These are phyloP conservation scores for Intellagama lesueurii DNA, from an alignment of 2,797 vertebrate species.

Conservation along the genomic window DNA sequence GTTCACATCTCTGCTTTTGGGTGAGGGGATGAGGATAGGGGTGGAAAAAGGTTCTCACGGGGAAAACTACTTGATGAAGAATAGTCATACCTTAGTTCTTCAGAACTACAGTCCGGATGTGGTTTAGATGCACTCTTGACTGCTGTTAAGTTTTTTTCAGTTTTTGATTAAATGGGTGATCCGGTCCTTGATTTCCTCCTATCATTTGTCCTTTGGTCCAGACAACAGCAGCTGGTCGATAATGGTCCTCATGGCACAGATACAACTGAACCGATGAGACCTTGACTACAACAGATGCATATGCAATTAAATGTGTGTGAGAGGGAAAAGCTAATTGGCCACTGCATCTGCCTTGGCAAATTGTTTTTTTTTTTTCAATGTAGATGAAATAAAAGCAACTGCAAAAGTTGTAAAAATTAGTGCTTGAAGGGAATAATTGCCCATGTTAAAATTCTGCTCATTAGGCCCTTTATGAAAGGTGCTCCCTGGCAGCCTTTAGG, in stretches of 20 bases:
- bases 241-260: background rate
- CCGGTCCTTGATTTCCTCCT: too few species aligned
- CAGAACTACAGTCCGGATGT: too few species aligned
- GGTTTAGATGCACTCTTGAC: too few species aligned
- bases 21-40: too few species aligned
- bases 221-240: background rate
- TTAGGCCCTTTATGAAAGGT: conserved; percentile 29
- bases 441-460: conserved; percentile 39
- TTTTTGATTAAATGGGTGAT: too few species aligned
- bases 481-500: conserved; percentile 54
- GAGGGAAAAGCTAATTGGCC: too few species aligned
- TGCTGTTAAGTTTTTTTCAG: too few species aligned
- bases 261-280: background rate
- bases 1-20: too few species aligned
- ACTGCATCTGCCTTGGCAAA: background rate
- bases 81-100: too few species aligned
- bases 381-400: background rate
- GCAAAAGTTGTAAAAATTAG: background rate
- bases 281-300: background rate
- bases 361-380: background rate
- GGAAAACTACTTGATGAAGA: too few species aligned
- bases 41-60: too few species aligned
- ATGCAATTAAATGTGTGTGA: background rate
- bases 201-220: background rate
- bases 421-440: background rate